Base-by-base conservation (phyloP, 1,140 invertebrate genomes). In the Nomia melanderi region DNA sequence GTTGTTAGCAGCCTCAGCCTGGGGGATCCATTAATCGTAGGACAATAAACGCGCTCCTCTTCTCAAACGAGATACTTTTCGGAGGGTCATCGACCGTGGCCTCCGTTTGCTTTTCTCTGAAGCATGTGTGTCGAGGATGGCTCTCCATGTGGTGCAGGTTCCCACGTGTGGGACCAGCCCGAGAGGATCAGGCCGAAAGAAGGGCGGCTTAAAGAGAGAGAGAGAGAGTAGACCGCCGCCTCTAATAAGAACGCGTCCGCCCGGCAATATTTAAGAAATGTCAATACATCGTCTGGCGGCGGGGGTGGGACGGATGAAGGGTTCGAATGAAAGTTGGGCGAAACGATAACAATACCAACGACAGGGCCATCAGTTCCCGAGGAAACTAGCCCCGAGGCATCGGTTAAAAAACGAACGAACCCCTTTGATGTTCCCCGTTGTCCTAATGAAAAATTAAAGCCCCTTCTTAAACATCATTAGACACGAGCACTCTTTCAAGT, bases 361-460 rank as follows among this genome's bases (percentile, higher is more conserved):
- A 74, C 77, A 70, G 60, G 65, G 60, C 44, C 79, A 57, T 64
- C 79, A 78, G 69, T 76, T 79, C 81, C 80, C 81, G 76, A 27
- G 50, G 67, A 87, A n/a, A 84, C 83, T 83, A 81, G 88, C 89
- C 88, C 62, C 78, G 78, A 81, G 89, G 89, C 87, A 90, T 88
- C 83, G 85, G 81, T 86, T 85, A 90, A 91, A 92, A 92, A 92
- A 91, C 87, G 86, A 90, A 89, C 86, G 82, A 86, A 87, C 76
- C 83, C 81, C 88, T 92, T 92, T 92, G 91, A 92, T 90, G 87
- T 91, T 80, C 78, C 80, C 82, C 84, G 87, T 79, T 87, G 87
- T 89, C 85, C 88, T 91, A 92, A 92, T 92, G 91, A 92, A 92
- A 92, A 92, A 92, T 92, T 92, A 91, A 92, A 92, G 89, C 88